These are phyloP conservation scores for Rhinoptilus africanus DNA, from an alignment of 2,113 vertebrate species.

Conservation along the genomic window DNA sequence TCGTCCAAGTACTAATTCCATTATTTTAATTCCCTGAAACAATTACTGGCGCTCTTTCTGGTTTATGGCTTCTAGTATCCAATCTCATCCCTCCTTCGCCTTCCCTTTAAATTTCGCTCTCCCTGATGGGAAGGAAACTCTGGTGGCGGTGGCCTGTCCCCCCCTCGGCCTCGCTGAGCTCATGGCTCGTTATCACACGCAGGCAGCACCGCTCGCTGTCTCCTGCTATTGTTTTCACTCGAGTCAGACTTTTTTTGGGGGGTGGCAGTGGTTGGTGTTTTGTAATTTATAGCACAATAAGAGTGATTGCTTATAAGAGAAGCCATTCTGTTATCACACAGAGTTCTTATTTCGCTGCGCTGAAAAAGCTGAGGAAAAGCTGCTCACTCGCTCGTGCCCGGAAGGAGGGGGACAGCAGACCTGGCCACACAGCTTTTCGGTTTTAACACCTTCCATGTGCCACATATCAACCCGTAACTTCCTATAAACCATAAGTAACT, in stretches of 20 bases:
- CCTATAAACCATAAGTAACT: background rate
- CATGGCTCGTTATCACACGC: background rate
- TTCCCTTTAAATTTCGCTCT: background rate
- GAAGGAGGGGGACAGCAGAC: background rate
- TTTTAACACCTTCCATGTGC: background rate
- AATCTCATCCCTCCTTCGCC: background rate
- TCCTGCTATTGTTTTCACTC: constrained; percentile 56
- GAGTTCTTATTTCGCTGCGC: background rate
- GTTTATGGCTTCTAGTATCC: background rate
- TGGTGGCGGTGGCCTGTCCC: background rate
- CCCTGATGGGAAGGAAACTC: background rate
- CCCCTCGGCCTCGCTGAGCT: background rate
- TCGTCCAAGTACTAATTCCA: accelerated
- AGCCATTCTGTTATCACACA: background rate
- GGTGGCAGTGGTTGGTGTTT: background rate
- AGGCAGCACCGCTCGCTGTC: background rate
- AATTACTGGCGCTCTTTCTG: background rate
- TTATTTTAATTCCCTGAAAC: background rate
- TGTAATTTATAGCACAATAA: constrained; percentile 14
- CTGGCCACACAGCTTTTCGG: background rate
- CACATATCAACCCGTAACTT: background rate
- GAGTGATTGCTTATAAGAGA: background rate
- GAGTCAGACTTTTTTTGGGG: background rate
- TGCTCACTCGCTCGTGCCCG: accelerated
- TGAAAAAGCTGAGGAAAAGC: background rate